Conservation (phyloP, 2,888 invertebrate genomes). For the Andrena bicolor region DNA sequence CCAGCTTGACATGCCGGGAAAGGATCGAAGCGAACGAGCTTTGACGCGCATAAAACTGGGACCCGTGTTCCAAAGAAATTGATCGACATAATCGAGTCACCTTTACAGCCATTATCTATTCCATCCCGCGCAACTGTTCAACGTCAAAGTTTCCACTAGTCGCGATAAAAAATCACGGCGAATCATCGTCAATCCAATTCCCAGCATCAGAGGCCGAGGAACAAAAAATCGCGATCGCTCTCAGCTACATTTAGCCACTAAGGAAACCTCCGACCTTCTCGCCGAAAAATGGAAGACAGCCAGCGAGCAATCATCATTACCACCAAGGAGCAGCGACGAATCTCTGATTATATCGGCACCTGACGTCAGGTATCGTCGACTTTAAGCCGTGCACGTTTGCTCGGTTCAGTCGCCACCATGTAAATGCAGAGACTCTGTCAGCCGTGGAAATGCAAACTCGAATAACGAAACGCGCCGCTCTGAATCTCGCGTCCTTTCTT, state of each 20-base stretch:
- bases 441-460: constrained; percentile 5
- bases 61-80: not conserved
- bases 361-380: constrained; percentile 9
- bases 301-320: constrained; percentile 44
- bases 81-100: not conserved
- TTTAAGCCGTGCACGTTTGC: constrained; percentile 5
- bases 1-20: not conserved
- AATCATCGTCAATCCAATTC: not conserved
- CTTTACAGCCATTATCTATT: not conserved
- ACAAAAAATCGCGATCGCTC: not conserved
- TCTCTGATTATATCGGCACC: constrained; percentile 4
- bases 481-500: constrained; percentile 26
- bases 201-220: not conserved
- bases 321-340: constrained; percentile 41
- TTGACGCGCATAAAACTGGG: not conserved
- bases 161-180: not conserved
- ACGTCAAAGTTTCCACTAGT: not conserved
- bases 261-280: not conserved
- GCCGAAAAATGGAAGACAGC: constrained; percentile 19
- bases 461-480: constrained; percentile 14
- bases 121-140: not conserved
- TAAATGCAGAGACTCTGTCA: not conserved
- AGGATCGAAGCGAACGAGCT: constrained; percentile 2
- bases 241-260: not conserved
- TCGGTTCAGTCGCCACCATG: constrained; percentile 10